phyloP scores from a whole-genome alignment of 2,113 vertebrate species.

The Cricetomys ansorgei region DNA sequence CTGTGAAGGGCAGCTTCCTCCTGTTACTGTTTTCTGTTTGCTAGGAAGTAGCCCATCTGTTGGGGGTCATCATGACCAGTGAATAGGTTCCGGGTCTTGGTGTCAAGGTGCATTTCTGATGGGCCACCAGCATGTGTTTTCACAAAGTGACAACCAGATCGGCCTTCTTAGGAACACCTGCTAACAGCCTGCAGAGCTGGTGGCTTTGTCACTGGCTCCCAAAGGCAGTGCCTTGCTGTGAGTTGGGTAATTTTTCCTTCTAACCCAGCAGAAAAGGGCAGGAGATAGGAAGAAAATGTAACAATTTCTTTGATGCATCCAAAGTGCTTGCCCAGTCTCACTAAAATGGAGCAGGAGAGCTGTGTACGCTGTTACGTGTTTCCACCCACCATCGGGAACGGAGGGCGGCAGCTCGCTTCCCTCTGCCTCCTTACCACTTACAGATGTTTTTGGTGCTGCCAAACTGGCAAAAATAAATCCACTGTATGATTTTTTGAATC shows the following conservation, averaged over 20 bases:
- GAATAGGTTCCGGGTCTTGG: not conserved
- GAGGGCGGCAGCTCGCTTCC: not conserved
- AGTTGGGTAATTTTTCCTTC: slow-evolving; percentile 60
- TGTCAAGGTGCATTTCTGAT: slow-evolving; percentile 17
- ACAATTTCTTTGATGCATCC: slow-evolving; percentile 21
- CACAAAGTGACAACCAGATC: not conserved
- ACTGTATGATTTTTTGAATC: not conserved
- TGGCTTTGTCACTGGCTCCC: slow-evolving; percentile 17
- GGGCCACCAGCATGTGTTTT: slow-evolving; percentile 19
- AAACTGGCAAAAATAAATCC: slow-evolving; percentile 5
- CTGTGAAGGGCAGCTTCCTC: not conserved
- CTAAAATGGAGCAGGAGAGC: not conserved
- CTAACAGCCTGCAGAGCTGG: not conserved
- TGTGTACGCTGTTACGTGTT: not conserved
- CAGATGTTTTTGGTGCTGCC: not conserved
- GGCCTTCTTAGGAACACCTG: not conserved
- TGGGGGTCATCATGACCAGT: not conserved
- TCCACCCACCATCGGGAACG: not conserved
- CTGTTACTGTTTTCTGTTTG: not conserved
- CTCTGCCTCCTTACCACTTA: not conserved
- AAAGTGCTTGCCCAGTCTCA: slow-evolving; percentile 23
- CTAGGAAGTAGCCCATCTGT: slow-evolving; percentile 4
- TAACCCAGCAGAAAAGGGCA: slow-evolving; percentile 57
- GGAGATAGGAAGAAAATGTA: slow-evolving; percentile 53
- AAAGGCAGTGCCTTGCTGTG: slow-evolving; percentile 43